phyloP scores from a whole-genome alignment of 2,888 invertebrate genomes.

The Spodoptera littoralis region DNA sequence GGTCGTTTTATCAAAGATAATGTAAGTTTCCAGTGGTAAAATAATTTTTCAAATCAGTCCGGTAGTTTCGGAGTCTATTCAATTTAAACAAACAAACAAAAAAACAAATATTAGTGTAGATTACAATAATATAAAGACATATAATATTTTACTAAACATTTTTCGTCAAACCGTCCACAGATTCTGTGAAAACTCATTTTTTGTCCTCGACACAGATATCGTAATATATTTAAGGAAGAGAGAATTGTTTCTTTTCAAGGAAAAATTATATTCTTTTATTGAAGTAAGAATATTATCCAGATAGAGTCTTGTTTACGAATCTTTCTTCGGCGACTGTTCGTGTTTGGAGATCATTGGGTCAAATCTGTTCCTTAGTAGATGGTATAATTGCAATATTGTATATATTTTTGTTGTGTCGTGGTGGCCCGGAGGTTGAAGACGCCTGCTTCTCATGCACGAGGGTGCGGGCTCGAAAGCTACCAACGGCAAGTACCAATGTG shows the following conservation, averaged over 20 bases:
- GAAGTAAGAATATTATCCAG: constrained; percentile 55
- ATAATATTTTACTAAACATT: constrained; percentile 14
- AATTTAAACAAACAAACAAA: too few species aligned
- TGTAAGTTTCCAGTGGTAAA: too few species aligned
- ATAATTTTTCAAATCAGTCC: too few species aligned
- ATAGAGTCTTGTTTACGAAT: constrained; percentile 50
- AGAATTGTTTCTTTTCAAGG: constrained; percentile 44
- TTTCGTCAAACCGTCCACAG: neutral
- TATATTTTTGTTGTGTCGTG: too few species aligned
- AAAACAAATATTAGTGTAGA: too few species aligned
- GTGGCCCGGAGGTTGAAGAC: too few species aligned
- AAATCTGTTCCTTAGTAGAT: neutral
- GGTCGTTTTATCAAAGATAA: too few species aligned
- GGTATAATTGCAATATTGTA: too few species aligned
- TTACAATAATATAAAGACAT: neutral
- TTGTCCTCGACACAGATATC: constrained; percentile 34
- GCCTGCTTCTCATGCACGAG: too few species aligned
- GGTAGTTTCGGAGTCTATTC: too few species aligned
- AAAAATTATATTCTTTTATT: constrained; percentile 55
- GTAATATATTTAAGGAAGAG: constrained; percentile 39
- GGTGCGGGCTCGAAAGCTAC: too few species aligned
- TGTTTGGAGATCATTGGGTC: constrained; percentile 29
- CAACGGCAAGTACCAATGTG: too few species aligned
- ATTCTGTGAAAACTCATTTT: constrained; percentile 25
- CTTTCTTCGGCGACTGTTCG: constrained; percentile 27